Conservation (phyloP, 2,888 invertebrate species). For the Galerucella nymphaeae region DNA sequence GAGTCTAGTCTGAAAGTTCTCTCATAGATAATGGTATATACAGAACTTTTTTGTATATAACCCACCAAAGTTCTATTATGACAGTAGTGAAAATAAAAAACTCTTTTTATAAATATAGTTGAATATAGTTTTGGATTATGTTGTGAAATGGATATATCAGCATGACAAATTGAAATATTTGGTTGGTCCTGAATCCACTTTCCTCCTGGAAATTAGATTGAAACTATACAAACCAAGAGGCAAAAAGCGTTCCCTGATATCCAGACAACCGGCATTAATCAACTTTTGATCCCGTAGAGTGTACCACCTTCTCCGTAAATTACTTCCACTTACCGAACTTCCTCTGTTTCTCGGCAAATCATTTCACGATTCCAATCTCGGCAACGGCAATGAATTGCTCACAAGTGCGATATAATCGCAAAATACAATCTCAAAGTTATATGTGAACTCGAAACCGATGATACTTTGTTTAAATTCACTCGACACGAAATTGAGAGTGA, state of each 20-base stretch:
- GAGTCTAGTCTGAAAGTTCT: no score
- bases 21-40: no score
- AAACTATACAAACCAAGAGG: slow-evolving; percentile 21
- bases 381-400: slow-evolving; percentile 11
- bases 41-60: no score
- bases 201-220: slow-evolving; percentile 3
- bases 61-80: no score
- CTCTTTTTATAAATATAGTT: not conserved
- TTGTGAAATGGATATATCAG: slow-evolving; percentile 33
- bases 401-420: slow-evolving; percentile 5
- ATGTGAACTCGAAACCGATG: not conserved
- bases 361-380: slow-evolving; percentile 29
- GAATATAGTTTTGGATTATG: not conserved
- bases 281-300: slow-evolving; percentile 31
- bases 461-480: not conserved
- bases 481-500: not conserved
- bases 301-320: slow-evolving; percentile 26
- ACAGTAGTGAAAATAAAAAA: not conserved
- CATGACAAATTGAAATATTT: slow-evolving; percentile 39
- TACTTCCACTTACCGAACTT: slow-evolving; percentile 28
- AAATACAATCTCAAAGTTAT: slow-evolving; percentile 12
- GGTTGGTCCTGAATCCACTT: slow-evolving; percentile 13
- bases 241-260: slow-evolving; percentile 14
- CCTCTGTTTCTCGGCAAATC: slow-evolving; percentile 27
- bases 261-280: slow-evolving; percentile 22